These are phyloP conservation scores for Himalopsyche kuldschensis DNA, from an alignment of 2,888 invertebrate species.

Conservation along the genomic window DNA sequence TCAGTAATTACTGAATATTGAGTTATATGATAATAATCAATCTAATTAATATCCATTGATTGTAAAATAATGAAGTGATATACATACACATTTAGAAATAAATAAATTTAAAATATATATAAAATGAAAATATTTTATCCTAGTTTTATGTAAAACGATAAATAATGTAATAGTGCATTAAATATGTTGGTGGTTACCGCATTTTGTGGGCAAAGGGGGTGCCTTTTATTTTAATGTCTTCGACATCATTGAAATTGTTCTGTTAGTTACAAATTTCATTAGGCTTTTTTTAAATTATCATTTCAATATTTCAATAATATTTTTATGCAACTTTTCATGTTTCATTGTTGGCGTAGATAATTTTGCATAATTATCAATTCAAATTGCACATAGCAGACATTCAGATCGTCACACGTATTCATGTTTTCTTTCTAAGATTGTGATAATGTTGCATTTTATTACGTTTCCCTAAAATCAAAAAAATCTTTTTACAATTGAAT, in stretches of 20 bases:
- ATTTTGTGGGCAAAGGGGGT: constrained; percentile 34
- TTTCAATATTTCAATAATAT: background rate
- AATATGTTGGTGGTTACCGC: constrained; percentile 38
- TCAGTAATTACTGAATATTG: background rate
- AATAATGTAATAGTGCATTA: constrained; percentile 29
- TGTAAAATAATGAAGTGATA: constrained; percentile 38
- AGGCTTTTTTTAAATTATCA: background rate
- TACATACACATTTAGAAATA: constrained; percentile 35
- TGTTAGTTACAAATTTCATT: background rate
- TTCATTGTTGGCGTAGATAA: background rate
- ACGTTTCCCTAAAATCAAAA: background rate
- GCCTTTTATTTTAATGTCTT: constrained; percentile 17
- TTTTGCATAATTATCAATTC: background rate
- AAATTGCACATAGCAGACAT: background rate
- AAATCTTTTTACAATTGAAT: background rate
- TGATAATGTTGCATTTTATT: constrained; percentile 11
- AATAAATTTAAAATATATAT: constrained; percentile 29
- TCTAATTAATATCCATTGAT: constrained; percentile 34
- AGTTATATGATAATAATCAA: background rate
- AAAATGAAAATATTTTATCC: constrained; percentile 35
- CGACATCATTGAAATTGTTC: background rate
- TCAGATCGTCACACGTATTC: background rate
- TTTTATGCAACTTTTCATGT: background rate
- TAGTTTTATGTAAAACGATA: constrained; percentile 33
- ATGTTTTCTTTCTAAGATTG: background rate